Base-by-base conservation (phyloP, 2,113 vertebrate species). In the Leucosticte australis region DNA sequence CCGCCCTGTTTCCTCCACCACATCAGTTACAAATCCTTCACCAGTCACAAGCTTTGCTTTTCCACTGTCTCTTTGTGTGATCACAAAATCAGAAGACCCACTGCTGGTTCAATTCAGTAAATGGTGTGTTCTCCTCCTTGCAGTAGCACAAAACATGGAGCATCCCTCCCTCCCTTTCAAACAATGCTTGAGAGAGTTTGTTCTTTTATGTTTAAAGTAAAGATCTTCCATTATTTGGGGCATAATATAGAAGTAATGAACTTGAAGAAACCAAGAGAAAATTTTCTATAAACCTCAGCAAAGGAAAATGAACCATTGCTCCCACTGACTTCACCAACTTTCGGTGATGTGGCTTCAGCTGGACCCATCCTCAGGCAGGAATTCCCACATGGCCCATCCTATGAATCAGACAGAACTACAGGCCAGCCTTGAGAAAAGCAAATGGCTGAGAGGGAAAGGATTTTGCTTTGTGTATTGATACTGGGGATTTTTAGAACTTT, bases 341-440 rank as follows among this genome's bases (percentile, higher is more conserved):
- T 15, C 35, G 75, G 52, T 11, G 52, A 44, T 19, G 10, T 3
- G 13, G 27, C 53, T 83, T 65, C 68, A 70, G 52, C 77, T 21
- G 69, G 35, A 76, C 15, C 13, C 30, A 11, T 50, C 60, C 55
- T 55, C 4, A 7, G 22, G 3, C n/a, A 30, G 0, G 0, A 12
- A 11, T 28, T 35, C 20, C 28, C 20, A 3, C 13, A 5, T 3
- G 1, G 11, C 44, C 14, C 60, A 15, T 15, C 81, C 74, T 52
- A 3, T 8, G 5, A 44, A 19, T 13, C 42, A 10, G 44, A 10
- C 5, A 18, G 44, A 68, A 15, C 31, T 21, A 44, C 5, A 4
- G 30, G 10, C 33, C 30, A 75, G 39, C 31, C 26, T 56, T 17
- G 10, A 74, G 69, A 28, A 65, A n/a, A 78, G 39, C 8, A 31